A percentile compares a stretch with the other conserved stretches of the same genome.
phyloP scores from a whole-genome alignment of 2,888 invertebrate genomes.

The Drosophila pegasa region DNA sequence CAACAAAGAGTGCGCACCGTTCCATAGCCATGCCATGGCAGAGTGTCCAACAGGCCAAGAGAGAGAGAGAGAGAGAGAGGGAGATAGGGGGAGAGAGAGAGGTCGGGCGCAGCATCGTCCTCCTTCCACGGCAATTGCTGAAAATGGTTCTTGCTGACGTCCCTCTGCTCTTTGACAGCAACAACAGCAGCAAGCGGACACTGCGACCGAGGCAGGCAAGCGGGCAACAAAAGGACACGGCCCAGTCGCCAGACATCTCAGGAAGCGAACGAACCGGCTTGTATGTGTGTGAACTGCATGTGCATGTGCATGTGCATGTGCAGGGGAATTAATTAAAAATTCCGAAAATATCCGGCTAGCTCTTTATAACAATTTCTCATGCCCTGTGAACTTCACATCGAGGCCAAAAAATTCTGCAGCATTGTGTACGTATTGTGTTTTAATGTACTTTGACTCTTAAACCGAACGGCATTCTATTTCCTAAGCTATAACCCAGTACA shows the following conservation, averaged over 20 bases:
- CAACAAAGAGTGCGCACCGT: slow-evolving; percentile 64
- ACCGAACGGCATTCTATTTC: slow-evolving; percentile 37
- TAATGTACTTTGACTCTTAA: slow-evolving; percentile 63
- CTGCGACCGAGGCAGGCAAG: slow-evolving; percentile 38
- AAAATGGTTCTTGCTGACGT: slow-evolving; percentile 71
- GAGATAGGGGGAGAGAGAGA: too few relatives aligned
- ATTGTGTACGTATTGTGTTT: slow-evolving; percentile 39
- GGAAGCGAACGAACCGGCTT: slow-evolving; percentile 55
- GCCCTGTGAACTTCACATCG: slow-evolving; percentile 54
- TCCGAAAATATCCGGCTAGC: slow-evolving; percentile 80
- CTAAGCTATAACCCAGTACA: slow-evolving; percentile 18
- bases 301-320: slow-evolving; percentile 29
- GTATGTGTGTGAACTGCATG: slow-evolving; percentile 12
- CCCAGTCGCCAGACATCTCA: slow-evolving; percentile 61
- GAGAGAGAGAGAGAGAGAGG: too few relatives aligned
- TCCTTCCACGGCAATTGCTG: slow-evolving; percentile 76
- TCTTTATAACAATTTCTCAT: slow-evolving; percentile 78
- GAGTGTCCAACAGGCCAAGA: slow-evolving; percentile 48
- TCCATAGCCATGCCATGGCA: slow-evolving; percentile 23
- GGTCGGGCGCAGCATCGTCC: slow-evolving; percentile 31
- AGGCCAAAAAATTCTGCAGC: slow-evolving; percentile 53
- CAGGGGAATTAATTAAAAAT: slow-evolving; percentile 80
- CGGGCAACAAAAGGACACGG: slow-evolving; percentile 59
- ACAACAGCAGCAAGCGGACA: slow-evolving; percentile 46
- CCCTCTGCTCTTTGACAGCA: slow-evolving; percentile 56